A percentile compares a stretch with the other conserved stretches of the same genome.
Conservation (phyloP, 2,113 vertebrate genomes). For the Piprites chloris region DNA sequence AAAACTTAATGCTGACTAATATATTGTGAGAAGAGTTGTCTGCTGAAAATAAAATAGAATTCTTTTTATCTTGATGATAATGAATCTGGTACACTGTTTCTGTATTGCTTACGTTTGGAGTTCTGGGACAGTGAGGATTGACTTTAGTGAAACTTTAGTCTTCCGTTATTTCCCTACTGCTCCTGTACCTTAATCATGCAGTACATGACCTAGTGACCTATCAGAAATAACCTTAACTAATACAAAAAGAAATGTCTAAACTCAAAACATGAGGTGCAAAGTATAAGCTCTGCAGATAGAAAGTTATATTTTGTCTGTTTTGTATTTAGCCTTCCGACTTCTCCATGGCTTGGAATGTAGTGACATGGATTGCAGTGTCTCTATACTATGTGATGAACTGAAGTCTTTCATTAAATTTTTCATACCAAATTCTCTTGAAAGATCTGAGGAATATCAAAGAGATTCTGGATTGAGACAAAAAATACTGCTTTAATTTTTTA, state of each 20-base stretch:
- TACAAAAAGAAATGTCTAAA: background rate
- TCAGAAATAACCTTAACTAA: background rate
- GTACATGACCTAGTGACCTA: background rate
- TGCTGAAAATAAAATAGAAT: background rate
- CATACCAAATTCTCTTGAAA: background rate
- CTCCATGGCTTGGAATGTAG: background rate
- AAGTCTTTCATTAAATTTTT: background rate
- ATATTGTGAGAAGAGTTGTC: background rate
- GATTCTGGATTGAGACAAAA: background rate
- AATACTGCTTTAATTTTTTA: background rate
- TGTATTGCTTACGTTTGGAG: background rate
- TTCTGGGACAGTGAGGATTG: background rate
- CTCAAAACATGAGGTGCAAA: background rate
- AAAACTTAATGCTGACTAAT: background rate
- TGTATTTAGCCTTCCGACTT: background rate
- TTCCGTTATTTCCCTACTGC: background rate
- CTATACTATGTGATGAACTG: background rate
- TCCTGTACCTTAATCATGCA: background rate
- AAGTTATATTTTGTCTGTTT: background rate
- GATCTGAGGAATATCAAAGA: background rate
- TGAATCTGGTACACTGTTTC: background rate
- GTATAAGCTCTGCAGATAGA: background rate
- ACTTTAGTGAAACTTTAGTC: background rate
- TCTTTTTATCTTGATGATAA: background rate
- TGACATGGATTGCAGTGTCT: background rate